These are phyloP conservation scores for Sphenodon punctatus DNA, from an alignment of 2,797 vertebrate species.

Conservation along the genomic window DNA sequence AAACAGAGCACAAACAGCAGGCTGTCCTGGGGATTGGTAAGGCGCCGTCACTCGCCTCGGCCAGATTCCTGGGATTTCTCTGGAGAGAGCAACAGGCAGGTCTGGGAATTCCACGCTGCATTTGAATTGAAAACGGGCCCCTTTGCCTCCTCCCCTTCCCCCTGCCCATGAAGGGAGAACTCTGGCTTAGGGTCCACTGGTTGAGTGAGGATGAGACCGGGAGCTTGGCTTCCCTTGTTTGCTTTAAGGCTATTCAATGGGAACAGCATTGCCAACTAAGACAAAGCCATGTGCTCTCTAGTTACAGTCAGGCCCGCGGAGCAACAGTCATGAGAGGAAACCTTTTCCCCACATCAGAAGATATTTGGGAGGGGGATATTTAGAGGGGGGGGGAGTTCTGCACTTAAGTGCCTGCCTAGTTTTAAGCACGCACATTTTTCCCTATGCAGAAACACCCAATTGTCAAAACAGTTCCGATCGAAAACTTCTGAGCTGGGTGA, in stretches of 20 bases:
- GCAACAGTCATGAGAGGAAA: not conserved
- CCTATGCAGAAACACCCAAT: constrained; percentile 6
- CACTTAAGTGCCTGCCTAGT: constrained; percentile 1
- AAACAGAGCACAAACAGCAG: constrained; percentile 77
- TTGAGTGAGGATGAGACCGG: not conserved
- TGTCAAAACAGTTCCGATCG: not conserved
- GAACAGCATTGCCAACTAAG: not conserved
- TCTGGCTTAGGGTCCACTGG: not conserved
- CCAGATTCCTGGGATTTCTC: constrained; percentile 82
- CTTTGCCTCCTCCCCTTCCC: not conserved
- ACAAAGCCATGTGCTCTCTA: not conserved
- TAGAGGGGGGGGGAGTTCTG: too few relatives aligned
- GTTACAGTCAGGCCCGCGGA: not conserved
- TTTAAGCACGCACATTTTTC: not conserved
- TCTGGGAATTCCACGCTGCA: constrained; percentile 24
- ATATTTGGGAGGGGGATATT: not conserved
- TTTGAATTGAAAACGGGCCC: constrained; percentile 24
- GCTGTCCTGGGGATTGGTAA: constrained; percentile 61
- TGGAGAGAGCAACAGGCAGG: constrained; percentile 63
- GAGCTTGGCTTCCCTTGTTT: not conserved
- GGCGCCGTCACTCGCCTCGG: constrained; percentile 73
- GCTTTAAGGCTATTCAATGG: not conserved
- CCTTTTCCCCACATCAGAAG: constrained; percentile 5
- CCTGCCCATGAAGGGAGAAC: not conserved
- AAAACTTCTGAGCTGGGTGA: not conserved